A percentile compares a stretch with the other conserved stretches of the same genome.
Conservation (phyloP, 2,888 invertebrate genomes). For the Tolmerus cingulatus region DNA sequence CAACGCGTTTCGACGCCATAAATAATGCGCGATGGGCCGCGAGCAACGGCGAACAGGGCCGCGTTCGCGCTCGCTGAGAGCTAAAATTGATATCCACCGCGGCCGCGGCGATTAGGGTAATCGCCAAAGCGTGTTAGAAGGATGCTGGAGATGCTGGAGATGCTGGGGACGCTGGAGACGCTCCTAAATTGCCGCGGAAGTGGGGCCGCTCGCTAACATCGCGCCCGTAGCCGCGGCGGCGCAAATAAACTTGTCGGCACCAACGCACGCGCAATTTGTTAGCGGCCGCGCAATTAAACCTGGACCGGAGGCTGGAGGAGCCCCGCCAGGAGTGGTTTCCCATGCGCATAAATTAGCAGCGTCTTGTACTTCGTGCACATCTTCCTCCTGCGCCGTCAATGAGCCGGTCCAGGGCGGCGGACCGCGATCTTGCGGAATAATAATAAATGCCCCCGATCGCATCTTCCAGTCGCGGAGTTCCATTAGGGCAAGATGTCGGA, state of each 20-base stretch:
- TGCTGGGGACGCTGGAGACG: slow-evolving; percentile 2
- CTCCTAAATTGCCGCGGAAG: slow-evolving; percentile 18
- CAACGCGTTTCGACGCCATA: slow-evolving; percentile 12
- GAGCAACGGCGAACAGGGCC: not conserved
- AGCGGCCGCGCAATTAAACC: slow-evolving; percentile 5
- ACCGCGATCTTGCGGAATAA: not conserved
- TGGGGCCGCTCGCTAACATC: not conserved
- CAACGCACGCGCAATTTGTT: slow-evolving; percentile 30
- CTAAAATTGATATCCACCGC: not conserved
- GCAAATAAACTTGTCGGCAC: slow-evolving; percentile 38
- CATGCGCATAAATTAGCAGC: slow-evolving; percentile 23
- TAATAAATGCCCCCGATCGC: not conserved
- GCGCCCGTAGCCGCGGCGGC: not conserved
- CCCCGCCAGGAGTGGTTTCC: slow-evolving; percentile 1
- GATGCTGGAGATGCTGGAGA: slow-evolving; percentile 2
- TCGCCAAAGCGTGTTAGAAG: slow-evolving; percentile 10
- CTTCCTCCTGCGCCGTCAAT: slow-evolving; percentile 7
- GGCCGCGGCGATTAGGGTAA: slow-evolving; percentile 2
- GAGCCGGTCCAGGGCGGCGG: not conserved
- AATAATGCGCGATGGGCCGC: not conserved
- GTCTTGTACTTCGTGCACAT: not conserved
- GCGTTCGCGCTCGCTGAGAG: not conserved
- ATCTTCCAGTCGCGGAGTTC: not conserved
- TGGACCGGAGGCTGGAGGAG: not conserved
- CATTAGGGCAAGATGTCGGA: not conserved